Conservation (phyloP, 2,797 vertebrate species). For the Sternotherus odoratus region DNA sequence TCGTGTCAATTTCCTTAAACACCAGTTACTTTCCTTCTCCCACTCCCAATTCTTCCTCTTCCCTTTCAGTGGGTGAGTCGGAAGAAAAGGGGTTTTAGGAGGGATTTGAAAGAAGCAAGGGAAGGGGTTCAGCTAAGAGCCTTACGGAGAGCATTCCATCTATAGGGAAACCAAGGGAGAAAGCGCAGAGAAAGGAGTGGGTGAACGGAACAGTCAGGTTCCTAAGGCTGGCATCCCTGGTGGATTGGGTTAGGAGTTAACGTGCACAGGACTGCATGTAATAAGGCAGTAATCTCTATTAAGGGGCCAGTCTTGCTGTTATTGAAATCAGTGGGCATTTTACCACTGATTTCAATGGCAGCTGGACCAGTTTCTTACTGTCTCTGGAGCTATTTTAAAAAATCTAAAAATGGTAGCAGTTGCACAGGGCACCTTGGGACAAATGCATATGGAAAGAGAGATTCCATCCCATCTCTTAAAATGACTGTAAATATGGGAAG, state of each 20-base stretch:
- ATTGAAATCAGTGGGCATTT: background rate
- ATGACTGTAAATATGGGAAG: background rate
- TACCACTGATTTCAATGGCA: background rate
- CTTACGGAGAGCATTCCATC: no score
- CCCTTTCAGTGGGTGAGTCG: background rate
- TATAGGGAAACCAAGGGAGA: background rate
- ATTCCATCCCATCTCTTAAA: background rate
- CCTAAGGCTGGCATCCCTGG: background rate
- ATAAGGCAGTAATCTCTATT: background rate
- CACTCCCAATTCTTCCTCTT: background rate
- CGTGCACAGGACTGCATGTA: background rate
- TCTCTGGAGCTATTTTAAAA: background rate
- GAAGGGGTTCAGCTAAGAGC: background rate
- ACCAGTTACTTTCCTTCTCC: background rate
- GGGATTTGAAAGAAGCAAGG: background rate
- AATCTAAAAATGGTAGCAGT: rapidly evolving
- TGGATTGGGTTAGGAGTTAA: background rate
- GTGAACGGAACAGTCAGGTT: background rate
- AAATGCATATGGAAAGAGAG: background rate
- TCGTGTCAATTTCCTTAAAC: background rate
- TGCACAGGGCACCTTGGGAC: background rate
- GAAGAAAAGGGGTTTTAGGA: background rate
- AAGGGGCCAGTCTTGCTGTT: background rate
- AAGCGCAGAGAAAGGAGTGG: rapidly evolving
- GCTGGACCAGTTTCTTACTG: background rate